Percentiles rank a stretch among this genome's conserved stretches.
These are phyloP conservation scores for Alcis repandata DNA, from an alignment of 2,888 invertebrate genomes.

Conservation along the genomic window DNA sequence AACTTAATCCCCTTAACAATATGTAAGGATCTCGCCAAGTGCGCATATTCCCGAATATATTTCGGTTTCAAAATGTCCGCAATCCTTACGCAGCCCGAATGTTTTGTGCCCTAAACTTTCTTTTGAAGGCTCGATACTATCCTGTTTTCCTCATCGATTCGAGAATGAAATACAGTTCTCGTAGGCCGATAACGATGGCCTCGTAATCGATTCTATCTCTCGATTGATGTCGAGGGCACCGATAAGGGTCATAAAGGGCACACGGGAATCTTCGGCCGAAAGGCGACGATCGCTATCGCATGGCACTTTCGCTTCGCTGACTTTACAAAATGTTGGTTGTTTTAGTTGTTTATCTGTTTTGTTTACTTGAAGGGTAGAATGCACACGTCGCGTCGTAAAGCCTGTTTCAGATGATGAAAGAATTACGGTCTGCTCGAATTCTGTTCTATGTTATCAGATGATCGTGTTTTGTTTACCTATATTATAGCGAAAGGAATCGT, in stretches of 20 bases:
- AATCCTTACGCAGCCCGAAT: neutral
- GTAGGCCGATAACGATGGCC: constrained; percentile 29
- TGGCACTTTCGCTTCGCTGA: constrained; percentile 28
- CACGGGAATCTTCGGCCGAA: constrained; percentile 27
- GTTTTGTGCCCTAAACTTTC: neutral
- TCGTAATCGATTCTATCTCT: constrained; percentile 37
- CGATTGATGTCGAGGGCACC: constrained; percentile 34
- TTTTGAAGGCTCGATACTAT: constrained; percentile 10
- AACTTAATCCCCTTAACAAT: neutral
- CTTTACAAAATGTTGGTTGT: constrained; percentile 26
- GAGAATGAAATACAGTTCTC: constrained; percentile 32
- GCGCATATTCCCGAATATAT: neutral
- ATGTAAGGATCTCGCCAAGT: neutral
- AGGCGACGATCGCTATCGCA: constrained; percentile 23
- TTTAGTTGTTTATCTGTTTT: constrained; percentile 27
- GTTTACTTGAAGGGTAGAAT: constrained; percentile 4
- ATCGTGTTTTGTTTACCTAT: neutral
- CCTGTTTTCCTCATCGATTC: constrained; percentile 24
- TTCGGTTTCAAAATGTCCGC: neutral
- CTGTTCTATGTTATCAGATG: no score
- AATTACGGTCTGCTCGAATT: no score
- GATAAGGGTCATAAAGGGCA: constrained; percentile 38
- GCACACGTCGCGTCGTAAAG: neutral
- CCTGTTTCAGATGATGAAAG: neutral
- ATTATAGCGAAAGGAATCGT: no score